Evolutionary conservation across 1,140 invertebrate species (phyloP), one percentile per base, ranked within the genome.

Genomic region (Epicauta chinensis): DNA sequence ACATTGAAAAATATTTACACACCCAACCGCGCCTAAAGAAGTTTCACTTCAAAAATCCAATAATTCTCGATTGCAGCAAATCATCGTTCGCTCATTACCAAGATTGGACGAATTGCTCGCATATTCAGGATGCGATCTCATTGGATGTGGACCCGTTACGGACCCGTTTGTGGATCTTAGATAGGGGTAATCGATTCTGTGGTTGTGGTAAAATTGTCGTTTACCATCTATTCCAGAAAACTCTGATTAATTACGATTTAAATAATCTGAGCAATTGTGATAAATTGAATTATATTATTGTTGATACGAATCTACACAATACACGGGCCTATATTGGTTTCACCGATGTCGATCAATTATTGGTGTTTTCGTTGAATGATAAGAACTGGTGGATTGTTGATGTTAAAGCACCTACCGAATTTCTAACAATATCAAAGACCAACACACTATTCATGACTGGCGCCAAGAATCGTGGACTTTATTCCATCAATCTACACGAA

Each of bases 141-240:
- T 14, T 65, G 7, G 61, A 59, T 44, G 45, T 63, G 36, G 60
- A 67, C 53, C n/a, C 14, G 2, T 44, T 30, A 4, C 57, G 50
- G 40, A 51, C 54, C 2, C 56, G 61, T 42, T 54, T 67, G 29
- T 67, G 65, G 65, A 55, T 66, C 36, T 53, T 67, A 13, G 65
- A 67, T 50, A 53, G 47, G 29, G 63, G 62, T 2, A 65, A 55
- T 44, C 23, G 54, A 5, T 5, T 11, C 12, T 44, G 51, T 5
- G 64, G 63, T 51, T 15, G 40, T 3, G 30, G 63, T 3, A 67
- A 67, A 60, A 47, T 67, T 11, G 37, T 62, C 3, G 51, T 60
- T 7, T 67, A 60, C 30, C 60, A 55, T 54, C 37, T 64, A 13
- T 55, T 61, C 37, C 55, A 51, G 17, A 53, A 30, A 38, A 23